phyloP scores from a whole-genome alignment of 2,797 vertebrate species.

The Cryptoprocta ferox region DNA sequence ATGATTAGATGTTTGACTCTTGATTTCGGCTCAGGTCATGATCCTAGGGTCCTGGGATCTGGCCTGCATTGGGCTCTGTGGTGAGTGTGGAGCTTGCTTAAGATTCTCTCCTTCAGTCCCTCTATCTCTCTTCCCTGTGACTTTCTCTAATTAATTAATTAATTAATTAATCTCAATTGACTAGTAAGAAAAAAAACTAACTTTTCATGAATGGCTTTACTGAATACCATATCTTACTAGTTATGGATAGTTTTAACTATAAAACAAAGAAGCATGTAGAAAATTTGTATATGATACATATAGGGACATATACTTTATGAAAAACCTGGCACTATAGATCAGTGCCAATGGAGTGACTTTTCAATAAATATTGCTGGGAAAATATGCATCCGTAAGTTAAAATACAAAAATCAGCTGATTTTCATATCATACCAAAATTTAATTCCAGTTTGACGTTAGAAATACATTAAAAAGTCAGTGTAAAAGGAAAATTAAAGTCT shows the following conservation, averaged over 20 bases:
- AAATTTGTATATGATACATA: not conserved
- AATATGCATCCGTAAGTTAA: not conserved
- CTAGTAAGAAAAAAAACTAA: not conserved
- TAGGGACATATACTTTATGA: not conserved
- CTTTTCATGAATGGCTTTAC: not conserved
- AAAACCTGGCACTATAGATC: not conserved
- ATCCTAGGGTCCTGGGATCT: too few relatives aligned
- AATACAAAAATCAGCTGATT: not conserved
- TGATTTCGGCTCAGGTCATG: too few relatives aligned
- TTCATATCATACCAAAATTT: not conserved
- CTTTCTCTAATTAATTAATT: too few relatives aligned
- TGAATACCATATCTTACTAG: not conserved
- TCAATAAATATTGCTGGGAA: not conserved
- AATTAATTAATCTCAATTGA: not conserved
- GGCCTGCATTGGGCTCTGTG: too few relatives aligned
- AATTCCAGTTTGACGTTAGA: not conserved
- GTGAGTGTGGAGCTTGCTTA: too few relatives aligned
- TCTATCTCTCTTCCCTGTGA: too few relatives aligned
- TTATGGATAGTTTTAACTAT: not conserved
- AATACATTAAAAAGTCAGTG: not conserved
- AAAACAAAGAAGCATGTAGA: not conserved
- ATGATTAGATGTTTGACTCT: too few relatives aligned
- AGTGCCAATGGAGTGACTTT: not conserved
- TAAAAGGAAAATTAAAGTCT: not conserved
- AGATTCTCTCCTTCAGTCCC: too few relatives aligned